These are phyloP conservation scores for Clunio marinus DNA, from an alignment of 2,888 invertebrate genomes.

Conservation along the genomic window DNA sequence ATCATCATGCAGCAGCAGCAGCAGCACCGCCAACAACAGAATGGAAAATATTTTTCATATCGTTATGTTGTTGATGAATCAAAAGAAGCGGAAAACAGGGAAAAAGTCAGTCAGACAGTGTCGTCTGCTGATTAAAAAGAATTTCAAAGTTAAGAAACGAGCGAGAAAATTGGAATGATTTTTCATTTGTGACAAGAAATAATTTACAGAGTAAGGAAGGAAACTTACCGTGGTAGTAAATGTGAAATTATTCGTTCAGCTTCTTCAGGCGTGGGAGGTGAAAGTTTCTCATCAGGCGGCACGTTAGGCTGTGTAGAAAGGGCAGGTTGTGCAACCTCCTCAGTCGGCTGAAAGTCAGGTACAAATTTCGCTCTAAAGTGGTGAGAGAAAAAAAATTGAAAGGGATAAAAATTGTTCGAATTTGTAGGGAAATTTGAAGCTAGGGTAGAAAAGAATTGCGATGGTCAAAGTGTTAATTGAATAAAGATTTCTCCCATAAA, in stretches of 20 bases:
- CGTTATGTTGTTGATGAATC: not conserved
- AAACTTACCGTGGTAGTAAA: conserved; percentile 65
- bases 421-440: too few relatives aligned
- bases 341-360: conserved; percentile 64
- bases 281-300: conserved; percentile 44
- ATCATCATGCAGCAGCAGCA: too few relatives aligned
- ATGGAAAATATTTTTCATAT: not conserved
- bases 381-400: conserved; percentile 1
- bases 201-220: not conserved
- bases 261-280: conserved; percentile 71
- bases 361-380: conserved; percentile 64
- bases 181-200: conserved; percentile 24
- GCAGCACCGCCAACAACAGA: too few relatives aligned
- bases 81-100: not conserved
- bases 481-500: too few relatives aligned
- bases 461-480: too few relatives aligned
- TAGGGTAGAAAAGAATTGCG: too few relatives aligned
- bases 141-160: conserved; percentile 21
- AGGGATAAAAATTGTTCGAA: not conserved
- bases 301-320: conserved; percentile 45
- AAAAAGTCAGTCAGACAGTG: not conserved
- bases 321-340: conserved; percentile 45
- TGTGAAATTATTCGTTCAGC: conserved; percentile 72
- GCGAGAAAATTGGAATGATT: conserved; percentile 37
- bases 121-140: not conserved